Base-by-base conservation (phyloP, 2,888 invertebrate species). In the Zeuzera pyrina region DNA sequence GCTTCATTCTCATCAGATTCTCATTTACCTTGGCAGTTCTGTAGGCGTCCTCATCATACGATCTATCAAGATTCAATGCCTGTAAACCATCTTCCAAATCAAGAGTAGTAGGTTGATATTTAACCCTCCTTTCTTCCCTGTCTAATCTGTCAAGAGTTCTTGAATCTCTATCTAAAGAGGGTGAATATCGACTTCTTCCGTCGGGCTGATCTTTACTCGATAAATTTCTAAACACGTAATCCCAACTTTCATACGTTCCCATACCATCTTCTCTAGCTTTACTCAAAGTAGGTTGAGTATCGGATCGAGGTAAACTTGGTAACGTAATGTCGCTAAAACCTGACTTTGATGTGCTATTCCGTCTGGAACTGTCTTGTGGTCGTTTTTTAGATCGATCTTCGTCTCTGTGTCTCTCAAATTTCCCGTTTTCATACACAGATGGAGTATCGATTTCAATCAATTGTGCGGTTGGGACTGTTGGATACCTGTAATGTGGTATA, bases 191-290 rank as follows among this genome's bases (percentile, higher is more conserved):
- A 34, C 88, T 90, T 28, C 90, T 88, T 0, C 87, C 88, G 47
- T 91, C 91, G 1, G 84, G 79, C 45, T 91, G 91, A 0, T 91
- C 90, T 49, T 91, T 88, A 45, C 88, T 90, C 35, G 92, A 91
- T 19, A 93, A 71, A 57, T 91, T 90, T 45, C 88, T 86, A 56
- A 90, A 93, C 0, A 93, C 92, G 54, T 91, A 92, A 55, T 91
- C 91, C 93, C 93, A 94, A 31, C 88, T 87, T 43, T 91, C 92
- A 34, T 88, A 88, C 0, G 88, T 89, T 1, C 89, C 89, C 56
- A 88, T 86, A 0, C 88, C 89, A 40, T 89, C 89, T 43, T 89
- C 88, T 36, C 79, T 81, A 12, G 88, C 88, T 45, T 84, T 84
- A 41, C 83, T 84, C 2, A 84, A 39, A 0, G 68, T 53, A 1